phyloP scores from a whole-genome alignment of 2,113 vertebrate species.

The Climacteris rufus region DNA sequence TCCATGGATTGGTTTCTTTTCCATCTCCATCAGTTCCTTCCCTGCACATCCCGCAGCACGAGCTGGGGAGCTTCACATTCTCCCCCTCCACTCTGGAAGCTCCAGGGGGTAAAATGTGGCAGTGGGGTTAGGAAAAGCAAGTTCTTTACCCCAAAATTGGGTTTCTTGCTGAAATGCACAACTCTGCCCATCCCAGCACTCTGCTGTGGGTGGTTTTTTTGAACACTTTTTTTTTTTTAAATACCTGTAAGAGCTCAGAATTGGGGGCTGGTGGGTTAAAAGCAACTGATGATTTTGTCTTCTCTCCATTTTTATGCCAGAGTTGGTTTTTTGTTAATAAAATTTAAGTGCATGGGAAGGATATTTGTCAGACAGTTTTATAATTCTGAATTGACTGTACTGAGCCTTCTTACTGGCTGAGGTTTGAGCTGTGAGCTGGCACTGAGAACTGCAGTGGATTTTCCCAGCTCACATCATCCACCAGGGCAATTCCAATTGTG shows the following conservation, averaged over 20 bases:
- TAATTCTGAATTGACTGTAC: fast-evolving
- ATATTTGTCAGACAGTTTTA: not conserved
- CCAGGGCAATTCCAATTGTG: not conserved
- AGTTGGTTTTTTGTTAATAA: not conserved
- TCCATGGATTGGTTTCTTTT: not conserved
- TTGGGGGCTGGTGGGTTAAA: not conserved
- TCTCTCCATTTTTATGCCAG: not conserved
- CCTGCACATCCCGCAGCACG: not conserved
- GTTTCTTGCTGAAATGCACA: not conserved
- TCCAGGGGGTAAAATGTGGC: fast-evolving
- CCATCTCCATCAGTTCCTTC: not conserved
- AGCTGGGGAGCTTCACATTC: not conserved
- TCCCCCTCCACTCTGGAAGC: not conserved
- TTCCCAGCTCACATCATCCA: not conserved
- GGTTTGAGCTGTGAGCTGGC: not conserved
- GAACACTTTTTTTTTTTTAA: not conserved
- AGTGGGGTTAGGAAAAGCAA: not conserved
- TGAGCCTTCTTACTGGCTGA: not conserved
- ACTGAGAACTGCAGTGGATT: not conserved
- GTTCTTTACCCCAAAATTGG: fast-evolving
- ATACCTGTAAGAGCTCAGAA: not conserved
- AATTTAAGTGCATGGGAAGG: not conserved
- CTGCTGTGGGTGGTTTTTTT: not conserved
- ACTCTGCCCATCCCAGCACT: not conserved
- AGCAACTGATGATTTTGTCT: not conserved